Conservation (phyloP, 1,140 invertebrate species). For the Hycleus cichorii region DNA sequence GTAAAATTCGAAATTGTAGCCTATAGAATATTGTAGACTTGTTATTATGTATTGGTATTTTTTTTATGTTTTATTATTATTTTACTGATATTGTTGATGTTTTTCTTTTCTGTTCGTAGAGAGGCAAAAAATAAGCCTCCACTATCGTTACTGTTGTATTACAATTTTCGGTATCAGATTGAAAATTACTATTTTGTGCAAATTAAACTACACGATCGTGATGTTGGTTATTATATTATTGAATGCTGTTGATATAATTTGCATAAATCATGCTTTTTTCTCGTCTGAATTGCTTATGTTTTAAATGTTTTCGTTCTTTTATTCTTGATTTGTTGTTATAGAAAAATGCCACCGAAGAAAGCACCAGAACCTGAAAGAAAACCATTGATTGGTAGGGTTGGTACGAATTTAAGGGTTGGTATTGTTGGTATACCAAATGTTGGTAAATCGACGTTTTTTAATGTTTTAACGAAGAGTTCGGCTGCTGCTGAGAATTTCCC, state of each 20-base stretch:
- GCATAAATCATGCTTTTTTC: background rate
- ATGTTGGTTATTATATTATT: constrained; percentile 35
- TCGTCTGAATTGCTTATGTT: too few species aligned
- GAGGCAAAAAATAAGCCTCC: constrained; percentile 2
- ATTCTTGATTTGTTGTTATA: background rate
- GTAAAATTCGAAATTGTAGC: constrained; percentile 40
- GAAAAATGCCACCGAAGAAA: constrained; percentile 89
- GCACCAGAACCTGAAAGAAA: constrained; percentile 80
- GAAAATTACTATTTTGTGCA: constrained; percentile 40
- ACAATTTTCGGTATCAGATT: constrained; percentile 39
- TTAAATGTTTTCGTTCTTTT: too few species aligned
- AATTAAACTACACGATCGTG: constrained; percentile 38
- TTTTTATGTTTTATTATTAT: background rate
- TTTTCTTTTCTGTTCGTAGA: constrained; percentile 1
- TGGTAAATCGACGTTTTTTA: constrained; percentile 99
- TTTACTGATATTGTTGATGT: too few species aligned
- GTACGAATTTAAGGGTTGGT: constrained; percentile 94
- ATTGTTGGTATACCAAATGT: constrained; percentile 96
- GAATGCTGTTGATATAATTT: background rate
- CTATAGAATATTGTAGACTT: constrained; percentile 16
- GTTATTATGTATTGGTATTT: constrained; percentile 15
- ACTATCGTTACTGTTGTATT: constrained; percentile 9
- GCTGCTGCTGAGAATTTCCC: constrained; percentile 98
- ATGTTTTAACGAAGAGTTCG: constrained; percentile 94
- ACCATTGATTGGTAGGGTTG: constrained; percentile 92